phyloP scores from a whole-genome alignment of 2,888 invertebrate genomes.

The Tetragonula carbonaria region DNA sequence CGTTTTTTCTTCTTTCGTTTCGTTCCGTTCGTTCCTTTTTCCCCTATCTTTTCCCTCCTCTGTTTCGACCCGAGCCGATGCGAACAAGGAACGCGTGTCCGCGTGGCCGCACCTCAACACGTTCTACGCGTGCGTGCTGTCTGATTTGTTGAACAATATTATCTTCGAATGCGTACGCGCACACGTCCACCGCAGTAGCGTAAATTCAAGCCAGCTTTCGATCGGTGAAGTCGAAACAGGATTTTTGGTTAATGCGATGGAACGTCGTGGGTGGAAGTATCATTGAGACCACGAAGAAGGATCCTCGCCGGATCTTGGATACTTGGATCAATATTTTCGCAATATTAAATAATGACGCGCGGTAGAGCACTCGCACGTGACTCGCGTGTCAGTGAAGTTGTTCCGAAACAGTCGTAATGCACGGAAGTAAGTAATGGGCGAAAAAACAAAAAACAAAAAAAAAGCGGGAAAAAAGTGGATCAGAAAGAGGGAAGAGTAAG shows the following conservation, averaged over 20 bases:
- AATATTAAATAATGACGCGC: constrained; percentile 17
- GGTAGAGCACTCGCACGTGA: constrained; percentile 10
- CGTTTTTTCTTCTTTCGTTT: neutral
- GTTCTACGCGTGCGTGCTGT: constrained; percentile 66
- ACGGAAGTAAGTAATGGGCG: constrained; percentile 39
- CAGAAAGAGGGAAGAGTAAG: neutral
- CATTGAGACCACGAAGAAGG: constrained; percentile 19
- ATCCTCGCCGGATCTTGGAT: constrained; percentile 14
- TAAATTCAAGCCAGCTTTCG: neutral
- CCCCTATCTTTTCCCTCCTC: constrained; percentile 15
- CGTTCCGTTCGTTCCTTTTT: constrained; percentile 12
- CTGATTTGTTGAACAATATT: constrained; percentile 78
- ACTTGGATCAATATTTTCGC: constrained; percentile 28
- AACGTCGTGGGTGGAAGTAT: neutral
- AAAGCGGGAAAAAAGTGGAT: constrained; percentile 8
- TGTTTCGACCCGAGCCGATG: constrained; percentile 22
- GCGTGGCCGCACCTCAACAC: constrained; percentile 28
- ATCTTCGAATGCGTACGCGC: constrained; percentile 51
- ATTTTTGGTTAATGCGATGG: neutral
- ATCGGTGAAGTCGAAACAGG: neutral
- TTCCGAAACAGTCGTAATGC: constrained; percentile 64
- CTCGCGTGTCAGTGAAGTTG: constrained; percentile 43
- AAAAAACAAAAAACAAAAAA: constrained; percentile 5
- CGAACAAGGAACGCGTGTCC: neutral
- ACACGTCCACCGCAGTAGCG: neutral